Evolutionary conservation across 2,888 invertebrate species (phyloP), one percentile per base, ranked within the genome.

Genomic region (Flexamia atlantica): DNA sequence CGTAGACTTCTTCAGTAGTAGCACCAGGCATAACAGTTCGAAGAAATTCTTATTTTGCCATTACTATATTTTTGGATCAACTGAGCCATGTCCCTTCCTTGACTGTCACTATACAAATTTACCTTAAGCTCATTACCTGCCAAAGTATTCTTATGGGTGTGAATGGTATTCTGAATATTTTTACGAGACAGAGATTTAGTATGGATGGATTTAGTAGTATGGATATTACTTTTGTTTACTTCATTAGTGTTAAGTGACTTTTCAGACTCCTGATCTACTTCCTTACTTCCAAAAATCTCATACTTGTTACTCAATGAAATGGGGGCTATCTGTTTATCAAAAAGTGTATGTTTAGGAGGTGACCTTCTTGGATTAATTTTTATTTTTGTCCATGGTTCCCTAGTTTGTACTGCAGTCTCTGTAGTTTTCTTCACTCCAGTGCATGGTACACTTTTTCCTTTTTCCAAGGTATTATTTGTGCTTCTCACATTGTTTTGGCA

Each of bases 1-100:
- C 32, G n/a, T 68, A 68, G 30, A 68, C 68, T 28, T 28, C 32
- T 68, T 68, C 68, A 68, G 68, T 68, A 30, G 30, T 68, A 68
- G 30, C 36, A 68, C 14, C 30, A 36, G 36, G 36, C 53, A 53
- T 53, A n/a, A 53, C 14, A 5, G 23, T 53, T 12, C n/a, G 53
- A 53, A 14, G 53, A 53, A 23, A 53, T 23, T 53, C 53, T 53
- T 23, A 53, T 53, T 53, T 53, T 53, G 53, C 23, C 23, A 23
- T 53, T 53, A 53, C 53, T 53, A 23, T 23, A 53, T 53, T 53
- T n/a, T 53, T 53, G 53, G 23, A 53, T 20, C 23, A 53, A 9
- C 53, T 53, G 53, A 23, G 20, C 53, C 4, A 53, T 2, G 23
- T 10, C 23, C 53, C 53, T 53, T 53, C 53, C 53, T 23, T 53